Evolutionary conservation across 2,888 invertebrate genomes (phyloP), one percentile per base, ranked within the genome.

Genomic region (Sclerodermus sp.): DNA sequence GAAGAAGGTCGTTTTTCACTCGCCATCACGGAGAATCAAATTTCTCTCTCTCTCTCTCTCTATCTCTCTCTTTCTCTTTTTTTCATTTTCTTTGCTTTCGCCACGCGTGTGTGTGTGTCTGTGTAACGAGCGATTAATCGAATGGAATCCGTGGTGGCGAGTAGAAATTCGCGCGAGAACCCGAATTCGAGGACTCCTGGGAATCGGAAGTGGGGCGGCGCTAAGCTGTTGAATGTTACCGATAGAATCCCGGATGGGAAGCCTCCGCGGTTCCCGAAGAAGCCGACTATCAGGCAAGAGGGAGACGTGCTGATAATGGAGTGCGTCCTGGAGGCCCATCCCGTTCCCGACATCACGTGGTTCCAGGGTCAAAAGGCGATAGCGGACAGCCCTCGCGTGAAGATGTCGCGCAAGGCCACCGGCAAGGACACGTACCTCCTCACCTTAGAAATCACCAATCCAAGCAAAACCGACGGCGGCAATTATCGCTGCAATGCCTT

Each of bases 401-500:
- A 89, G 82, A 94, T 96, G 90, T 90, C 89, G 59, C 86, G 93
- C 73, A 93, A 93, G 79, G 88, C 90, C 51, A 90, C 88, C 42
- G 89, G 89, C 67, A 93, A 93, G 84, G 95, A 97, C 81, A 88
- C 88, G 62, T 97, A 93, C 80, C 85, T 92, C 71, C 87, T 96
- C 67, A 91, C 92, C 59, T 86, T 96, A 80, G 93, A 95, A 84
- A 95, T 97, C 75, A 87, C 89, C 80, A 93, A 95, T 81, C 98
- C 98, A 48, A 93, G 93, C 62, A 91, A 90, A 76, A 91, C 92
- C 76, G 98, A 99, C 81, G 98, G 97, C 73, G 99, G 99, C 69
- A 94, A 94, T 81, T 99, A 98, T 85, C 89, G 97, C 77, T 98
- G 98, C 85, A 97, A 97, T 81, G 99, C 98, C 73, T 91, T 96